phyloP scores from a whole-genome alignment of 30 jellyfish, hydroid and myxozoan genomes.

The Chrysaora quinquecirrha region DNA sequence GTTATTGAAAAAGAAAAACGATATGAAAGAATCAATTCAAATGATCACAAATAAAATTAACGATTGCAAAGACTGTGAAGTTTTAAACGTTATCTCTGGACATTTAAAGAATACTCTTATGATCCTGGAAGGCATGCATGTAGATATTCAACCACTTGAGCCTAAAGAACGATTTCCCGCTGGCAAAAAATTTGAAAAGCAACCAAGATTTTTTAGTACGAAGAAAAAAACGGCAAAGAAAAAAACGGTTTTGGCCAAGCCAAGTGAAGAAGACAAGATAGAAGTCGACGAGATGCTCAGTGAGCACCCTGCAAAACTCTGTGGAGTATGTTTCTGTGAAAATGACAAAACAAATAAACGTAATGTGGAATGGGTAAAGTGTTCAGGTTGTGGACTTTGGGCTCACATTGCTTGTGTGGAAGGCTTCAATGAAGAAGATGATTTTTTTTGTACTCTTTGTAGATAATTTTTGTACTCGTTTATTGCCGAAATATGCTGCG shows the following conservation, averaged over 20 bases:
- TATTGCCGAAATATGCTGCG: no score
- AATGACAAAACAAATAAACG: neutral
- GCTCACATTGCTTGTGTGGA: conserved; percentile 6
- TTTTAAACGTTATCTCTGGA: neutral
- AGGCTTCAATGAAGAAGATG: no score
- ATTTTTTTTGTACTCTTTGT: no score
- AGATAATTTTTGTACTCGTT: no score
- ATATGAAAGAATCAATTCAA: neutral
- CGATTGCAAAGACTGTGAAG: neutral
- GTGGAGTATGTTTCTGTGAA: conserved; percentile 19
- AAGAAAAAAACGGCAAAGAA: conserved; percentile 22
- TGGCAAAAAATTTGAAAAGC: conserved; percentile 24
- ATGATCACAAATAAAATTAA: neutral
- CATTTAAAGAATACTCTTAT: conserved; percentile 22
- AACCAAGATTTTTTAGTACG: no score
- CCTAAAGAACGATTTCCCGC: conserved; percentile 14
- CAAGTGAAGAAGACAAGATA: conserved; percentile 7
- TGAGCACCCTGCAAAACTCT: conserved; percentile 4
- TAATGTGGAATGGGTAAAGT: conserved; percentile 8
- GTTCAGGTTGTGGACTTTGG: conserved; percentile 9
- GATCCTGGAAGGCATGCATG: conserved; percentile 14
- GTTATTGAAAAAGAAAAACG: neutral
- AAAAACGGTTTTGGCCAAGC: conserved; percentile 17
- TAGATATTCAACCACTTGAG: neutral
- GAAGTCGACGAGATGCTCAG: neutral